Conservation (phyloP, 1,140 invertebrate species). For the Holotrichia oblita region DNA sequence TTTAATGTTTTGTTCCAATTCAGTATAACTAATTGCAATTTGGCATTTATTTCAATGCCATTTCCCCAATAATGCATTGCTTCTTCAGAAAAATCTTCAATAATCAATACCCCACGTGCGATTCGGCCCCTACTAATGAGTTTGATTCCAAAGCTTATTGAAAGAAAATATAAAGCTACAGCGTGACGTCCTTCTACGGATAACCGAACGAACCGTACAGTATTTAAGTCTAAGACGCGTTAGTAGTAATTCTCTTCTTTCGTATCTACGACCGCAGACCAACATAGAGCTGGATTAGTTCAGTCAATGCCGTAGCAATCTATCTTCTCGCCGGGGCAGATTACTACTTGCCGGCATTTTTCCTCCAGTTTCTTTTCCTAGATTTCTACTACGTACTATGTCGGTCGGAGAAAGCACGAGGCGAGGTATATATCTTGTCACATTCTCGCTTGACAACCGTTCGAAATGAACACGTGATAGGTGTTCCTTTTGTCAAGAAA, state of each 20-base stretch:
- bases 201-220: neutral
- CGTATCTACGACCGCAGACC: neutral
- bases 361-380: neutral
- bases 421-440: neutral
- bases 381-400: neutral
- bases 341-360: neutral
- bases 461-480: conserved; percentile 13
- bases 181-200: no score
- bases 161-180: no score
- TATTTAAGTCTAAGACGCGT: neutral
- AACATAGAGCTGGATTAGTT: neutral
- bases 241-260: neutral
- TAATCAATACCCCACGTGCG: no score
- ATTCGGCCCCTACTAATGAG: no score
- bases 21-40: no score
- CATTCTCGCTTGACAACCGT: neutral
- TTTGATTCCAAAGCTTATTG: no score
- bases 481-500: conserved; percentile 24
- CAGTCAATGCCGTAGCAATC: conserved; percentile 22
- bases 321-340: conserved; percentile 14
- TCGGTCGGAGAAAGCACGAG: neutral
- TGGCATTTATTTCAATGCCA: no score
- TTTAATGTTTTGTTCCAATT: no score
- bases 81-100: no score
- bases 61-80: no score